Base-by-base conservation (phyloP, 2,888 invertebrate species). In the Auanema sp. region DNA sequence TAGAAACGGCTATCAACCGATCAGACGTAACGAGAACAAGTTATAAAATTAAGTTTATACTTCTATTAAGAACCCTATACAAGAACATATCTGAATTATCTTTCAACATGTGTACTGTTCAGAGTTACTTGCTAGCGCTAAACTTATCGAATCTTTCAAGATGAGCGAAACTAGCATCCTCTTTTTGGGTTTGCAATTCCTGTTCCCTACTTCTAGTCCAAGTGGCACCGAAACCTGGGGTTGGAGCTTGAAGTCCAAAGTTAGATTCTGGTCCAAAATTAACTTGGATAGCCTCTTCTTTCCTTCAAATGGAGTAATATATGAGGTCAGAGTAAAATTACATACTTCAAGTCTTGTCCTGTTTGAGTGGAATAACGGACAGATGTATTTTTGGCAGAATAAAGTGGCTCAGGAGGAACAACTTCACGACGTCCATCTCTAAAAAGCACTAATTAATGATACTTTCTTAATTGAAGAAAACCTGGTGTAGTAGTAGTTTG, bases 391-490 rank as follows among this genome's bases (percentile, higher is more conserved):
- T 69, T 69, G 4, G 68, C 61, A 6, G 71, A 53, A 60, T 78
- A 80, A 14, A 82, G 60, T 2, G 72, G 66, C 12, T 59, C 58
- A 2, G 92, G 91, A 1, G 91, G 91, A 12, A 84, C 75, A 3
- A 91, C 90, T 83, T 91, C 90, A 61, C 92, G 88, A 56, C 95
- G 89, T 0, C 87, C 92, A 87, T 96, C 95, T 63, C 94, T 72
- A 52, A 50, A 64, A 24, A 14, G 6, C 16, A 44, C 14, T 5
- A 57, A 44, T 33, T 8, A 49, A 11, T 23, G 10, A 6, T 52
- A 52, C 5, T 8, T 24, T 21, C 21, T 23, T 47, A 47, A 5
- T 8, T 5, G 4, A n/a, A 57, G 1, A 5, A 24, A 42, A 72
- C 72, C 71, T 69, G 11, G 68, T 68, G 21, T 67, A 87, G 90